These are phyloP conservation scores for Hydriomena furcata DNA, from an alignment of 2,888 invertebrate genomes.

Conservation along the genomic window DNA sequence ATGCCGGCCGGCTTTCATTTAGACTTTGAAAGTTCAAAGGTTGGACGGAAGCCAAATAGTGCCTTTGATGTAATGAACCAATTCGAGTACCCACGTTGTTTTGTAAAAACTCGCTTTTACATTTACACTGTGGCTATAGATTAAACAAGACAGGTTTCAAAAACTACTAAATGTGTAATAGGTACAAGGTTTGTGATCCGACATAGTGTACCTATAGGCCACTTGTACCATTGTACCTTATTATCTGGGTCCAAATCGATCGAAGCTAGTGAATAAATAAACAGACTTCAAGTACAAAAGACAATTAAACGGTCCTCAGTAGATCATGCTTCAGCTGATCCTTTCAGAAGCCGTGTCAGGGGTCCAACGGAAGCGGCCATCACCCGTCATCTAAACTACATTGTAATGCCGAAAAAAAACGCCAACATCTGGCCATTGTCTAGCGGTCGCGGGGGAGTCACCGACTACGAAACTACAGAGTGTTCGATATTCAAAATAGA, in stretches of 20 bases:
- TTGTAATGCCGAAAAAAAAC: slow-evolving; percentile 76
- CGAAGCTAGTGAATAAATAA: too few relatives aligned
- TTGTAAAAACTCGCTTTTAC: too few relatives aligned
- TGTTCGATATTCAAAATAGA: slow-evolving; percentile 8
- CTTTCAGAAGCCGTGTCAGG: slow-evolving; percentile 28
- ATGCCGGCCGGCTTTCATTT: slow-evolving; percentile 1
- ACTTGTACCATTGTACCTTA: too few relatives aligned
- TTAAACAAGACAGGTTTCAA: too few relatives aligned
- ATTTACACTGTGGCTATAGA: too few relatives aligned
- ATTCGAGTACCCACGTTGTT: too few relatives aligned
- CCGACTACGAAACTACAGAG: slow-evolving; percentile 22
- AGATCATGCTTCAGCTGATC: slow-evolving; percentile 38
- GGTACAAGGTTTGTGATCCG: too few relatives aligned
- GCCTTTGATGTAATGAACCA: slow-evolving; percentile 31
- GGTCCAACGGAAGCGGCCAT: slow-evolving; percentile 68
- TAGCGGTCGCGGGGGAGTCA: slow-evolving; percentile 68
- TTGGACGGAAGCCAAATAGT: slow-evolving; percentile 39
- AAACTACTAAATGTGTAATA: too few relatives aligned
- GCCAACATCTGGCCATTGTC: slow-evolving; percentile 81
- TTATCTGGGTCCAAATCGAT: too few relatives aligned
- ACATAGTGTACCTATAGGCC: too few relatives aligned
- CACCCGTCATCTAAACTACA: slow-evolving; percentile 73
- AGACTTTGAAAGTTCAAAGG: slow-evolving; percentile 13
- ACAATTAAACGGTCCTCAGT: slow-evolving; percentile 30
- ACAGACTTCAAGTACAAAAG: slow-evolving; percentile 4